These are phyloP conservation scores for Matsumyia berberina DNA, from an alignment of 2,888 invertebrate species.

Conservation along the genomic window DNA sequence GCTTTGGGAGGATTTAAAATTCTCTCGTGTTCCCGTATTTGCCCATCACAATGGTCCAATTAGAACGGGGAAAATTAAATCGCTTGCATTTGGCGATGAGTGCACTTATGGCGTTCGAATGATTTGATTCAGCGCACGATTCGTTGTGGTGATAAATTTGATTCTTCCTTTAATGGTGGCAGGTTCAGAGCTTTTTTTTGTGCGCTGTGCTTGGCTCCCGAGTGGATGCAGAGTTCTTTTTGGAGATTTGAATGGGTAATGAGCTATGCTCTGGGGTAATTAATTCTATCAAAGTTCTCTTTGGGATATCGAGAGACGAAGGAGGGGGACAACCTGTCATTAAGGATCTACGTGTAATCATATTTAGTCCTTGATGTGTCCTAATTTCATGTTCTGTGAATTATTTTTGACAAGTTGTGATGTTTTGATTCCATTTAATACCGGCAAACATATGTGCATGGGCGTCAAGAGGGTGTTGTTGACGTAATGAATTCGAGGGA, in stretches of 20 bases:
- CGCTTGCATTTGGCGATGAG: constrained; percentile 54
- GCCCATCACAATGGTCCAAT: constrained; percentile 59
- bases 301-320: not conserved
- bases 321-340: constrained; percentile 12
- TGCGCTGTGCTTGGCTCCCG: not conserved
- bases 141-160: constrained; percentile 68
- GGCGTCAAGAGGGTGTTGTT: not conserved
- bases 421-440: constrained; percentile 20
- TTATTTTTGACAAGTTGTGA: constrained; percentile 31
- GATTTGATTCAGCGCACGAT: constrained; percentile 69
- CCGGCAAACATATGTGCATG: not conserved
- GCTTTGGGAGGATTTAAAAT: constrained; percentile 44
- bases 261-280: constrained; percentile 41
- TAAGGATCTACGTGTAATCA: constrained; percentile 14
- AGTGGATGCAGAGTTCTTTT: constrained; percentile 16
- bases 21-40: constrained; percentile 28
- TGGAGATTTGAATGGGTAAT: constrained; percentile 51
- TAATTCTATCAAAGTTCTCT: constrained; percentile 26
- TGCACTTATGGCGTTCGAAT: constrained; percentile 59
- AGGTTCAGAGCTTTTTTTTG: constrained; percentile 10
- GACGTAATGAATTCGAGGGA: constrained; percentile 15
- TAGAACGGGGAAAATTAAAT: constrained; percentile 54
- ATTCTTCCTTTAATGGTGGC: constrained; percentile 46
- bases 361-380: constrained; percentile 10
- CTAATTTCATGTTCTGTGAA: constrained; percentile 9